Conservation (phyloP, 1,140 invertebrate species). For the Thaumatotibia leucotreta region DNA sequence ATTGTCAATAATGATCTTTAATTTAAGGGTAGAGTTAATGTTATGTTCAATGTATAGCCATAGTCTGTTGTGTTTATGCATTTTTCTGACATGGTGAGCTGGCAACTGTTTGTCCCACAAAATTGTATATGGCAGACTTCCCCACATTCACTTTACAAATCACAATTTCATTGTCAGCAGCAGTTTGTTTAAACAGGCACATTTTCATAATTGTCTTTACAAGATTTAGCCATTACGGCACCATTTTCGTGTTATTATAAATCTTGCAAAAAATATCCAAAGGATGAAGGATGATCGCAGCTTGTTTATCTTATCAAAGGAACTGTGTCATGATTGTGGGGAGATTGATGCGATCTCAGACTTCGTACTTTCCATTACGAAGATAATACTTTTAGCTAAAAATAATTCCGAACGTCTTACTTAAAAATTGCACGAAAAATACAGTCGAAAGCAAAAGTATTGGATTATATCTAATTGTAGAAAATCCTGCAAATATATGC, state of each 20-base stretch:
- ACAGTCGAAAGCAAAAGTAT: background rate
- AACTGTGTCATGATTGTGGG: slow-evolving; percentile 26
- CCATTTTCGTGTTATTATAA: background rate
- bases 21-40: too few species aligned
- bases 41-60: too few species aligned
- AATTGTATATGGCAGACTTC: too few species aligned
- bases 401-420: background rate
- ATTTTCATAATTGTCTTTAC: background rate
- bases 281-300: slow-evolving; percentile 22
- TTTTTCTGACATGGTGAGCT: too few species aligned
- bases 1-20: too few species aligned
- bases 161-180: too few species aligned
- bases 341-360: slow-evolving; percentile 27
- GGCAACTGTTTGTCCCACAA: too few species aligned
- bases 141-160: too few species aligned
- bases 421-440: background rate
- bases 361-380: background rate
- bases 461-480: too few species aligned
- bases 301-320: slow-evolving; percentile 28
- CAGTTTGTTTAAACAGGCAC: too few species aligned
- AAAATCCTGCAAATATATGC: too few species aligned
- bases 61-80: too few species aligned
- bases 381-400: background rate
- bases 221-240: background rate
- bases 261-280: slow-evolving; percentile 2